These are phyloP conservation scores for Mola mola DNA, from an alignment of 2,113 vertebrate species.

Conservation along the genomic window DNA sequence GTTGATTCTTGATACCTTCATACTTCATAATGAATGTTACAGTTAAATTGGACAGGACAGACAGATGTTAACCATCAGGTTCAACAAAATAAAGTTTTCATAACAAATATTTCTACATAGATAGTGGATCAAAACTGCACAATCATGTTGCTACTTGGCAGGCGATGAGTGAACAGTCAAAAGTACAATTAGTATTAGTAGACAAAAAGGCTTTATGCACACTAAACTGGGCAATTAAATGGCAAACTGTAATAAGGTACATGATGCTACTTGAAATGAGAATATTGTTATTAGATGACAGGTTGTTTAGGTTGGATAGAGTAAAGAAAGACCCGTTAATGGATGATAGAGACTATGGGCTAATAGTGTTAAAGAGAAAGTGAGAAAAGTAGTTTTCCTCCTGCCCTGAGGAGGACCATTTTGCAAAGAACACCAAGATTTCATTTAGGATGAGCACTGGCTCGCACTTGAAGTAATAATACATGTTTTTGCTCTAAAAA, in stretches of 20 bases:
- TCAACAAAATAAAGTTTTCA: not conserved
- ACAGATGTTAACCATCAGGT: not conserved
- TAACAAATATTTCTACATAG: no score
- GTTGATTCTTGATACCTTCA: not conserved
- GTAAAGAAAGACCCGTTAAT: constrained; percentile 6
- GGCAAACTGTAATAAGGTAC: constrained; percentile 8
- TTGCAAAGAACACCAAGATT: constrained; percentile 66
- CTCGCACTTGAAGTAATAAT: not conserved
- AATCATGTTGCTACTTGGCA: constrained; percentile 16
- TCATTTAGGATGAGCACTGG: constrained; percentile 7
- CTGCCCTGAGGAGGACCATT: constrained; percentile 3
- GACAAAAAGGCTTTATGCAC: not conserved
- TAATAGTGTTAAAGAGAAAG: constrained; percentile 17
- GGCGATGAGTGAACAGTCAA: constrained; percentile 40
- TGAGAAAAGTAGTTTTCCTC: constrained; percentile 12
- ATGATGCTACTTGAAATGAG: constrained; percentile 7
- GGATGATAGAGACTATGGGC: constrained; percentile 1
- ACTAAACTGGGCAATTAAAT: not conserved
- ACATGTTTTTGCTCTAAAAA: not conserved
- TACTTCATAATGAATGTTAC: not conserved
- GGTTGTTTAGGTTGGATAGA: constrained; percentile 6
- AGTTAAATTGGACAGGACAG: not conserved
- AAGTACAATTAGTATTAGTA: constrained; percentile 35
- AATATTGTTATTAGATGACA: not conserved
- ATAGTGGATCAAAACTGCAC: not conserved